phyloP scores from a whole-genome alignment of 2,888 invertebrate species.

The Stenchaetothrips biformis region DNA sequence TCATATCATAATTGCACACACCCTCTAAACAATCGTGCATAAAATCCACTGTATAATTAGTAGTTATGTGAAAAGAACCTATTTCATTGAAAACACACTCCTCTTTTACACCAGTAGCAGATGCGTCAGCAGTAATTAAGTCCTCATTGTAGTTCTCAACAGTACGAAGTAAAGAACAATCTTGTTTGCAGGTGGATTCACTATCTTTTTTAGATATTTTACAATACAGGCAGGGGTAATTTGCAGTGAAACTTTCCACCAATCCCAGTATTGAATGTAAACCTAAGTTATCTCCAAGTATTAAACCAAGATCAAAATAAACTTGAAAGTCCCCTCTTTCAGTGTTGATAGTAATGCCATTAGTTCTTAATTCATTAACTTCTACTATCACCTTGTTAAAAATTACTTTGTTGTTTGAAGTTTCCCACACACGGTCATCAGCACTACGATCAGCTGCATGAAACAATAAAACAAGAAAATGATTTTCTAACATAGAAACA shows the following conservation, averaged over 20 bases:
- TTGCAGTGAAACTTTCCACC: slow-evolving; percentile 35
- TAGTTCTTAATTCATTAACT: neutral
- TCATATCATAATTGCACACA: slow-evolving; percentile 25
- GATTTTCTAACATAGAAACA: too few species aligned
- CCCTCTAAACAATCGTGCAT: slow-evolving; percentile 31
- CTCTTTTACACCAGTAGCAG: slow-evolving; percentile 33
- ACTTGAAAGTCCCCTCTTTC: slow-evolving; percentile 31
- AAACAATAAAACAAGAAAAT: neutral
- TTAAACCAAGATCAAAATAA: slow-evolving; percentile 34
- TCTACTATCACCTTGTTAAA: neutral
- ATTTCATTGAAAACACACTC: slow-evolving; percentile 33
- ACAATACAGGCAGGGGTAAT: slow-evolving; percentile 36
- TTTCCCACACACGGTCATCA: neutral
- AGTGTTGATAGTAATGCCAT: neutral
- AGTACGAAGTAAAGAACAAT: slow-evolving; percentile 27
- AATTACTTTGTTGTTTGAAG: neutral
- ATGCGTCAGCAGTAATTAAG: slow-evolving; percentile 20
- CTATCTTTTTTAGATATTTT: slow-evolving; percentile 30
- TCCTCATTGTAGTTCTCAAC: slow-evolving; percentile 30
- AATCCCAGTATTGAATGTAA: slow-evolving; percentile 35
- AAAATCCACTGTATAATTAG: slow-evolving; percentile 29
- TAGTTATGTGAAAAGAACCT: slow-evolving; percentile 31
- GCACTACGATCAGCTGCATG: neutral
- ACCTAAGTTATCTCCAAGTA: slow-evolving; percentile 36
- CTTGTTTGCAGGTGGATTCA: slow-evolving; percentile 16